A percentile compares a stretch with the other conserved stretches of the same genome.
phyloP scores from a whole-genome alignment of 2,113 vertebrate genomes.

The Callipepla squamata region DNA sequence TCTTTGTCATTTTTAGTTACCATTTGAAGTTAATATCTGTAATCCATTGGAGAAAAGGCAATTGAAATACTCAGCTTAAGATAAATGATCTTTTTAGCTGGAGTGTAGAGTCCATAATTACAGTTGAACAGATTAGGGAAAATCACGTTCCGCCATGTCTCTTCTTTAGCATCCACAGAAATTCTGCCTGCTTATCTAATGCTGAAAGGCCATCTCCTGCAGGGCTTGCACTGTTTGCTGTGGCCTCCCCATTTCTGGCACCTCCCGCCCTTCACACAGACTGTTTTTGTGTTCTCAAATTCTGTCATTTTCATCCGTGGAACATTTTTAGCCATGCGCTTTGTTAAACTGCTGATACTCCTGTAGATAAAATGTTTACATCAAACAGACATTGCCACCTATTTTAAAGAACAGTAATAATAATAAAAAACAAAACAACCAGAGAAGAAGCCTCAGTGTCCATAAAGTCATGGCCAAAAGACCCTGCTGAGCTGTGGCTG shows the following conservation, averaged over 20 bases:
- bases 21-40: constrained; percentile 22
- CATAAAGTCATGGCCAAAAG: accelerated
- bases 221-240: constrained; percentile 23
- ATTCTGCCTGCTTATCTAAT: constrained; percentile 24
- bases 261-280: background rate
- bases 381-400: constrained; percentile 6
- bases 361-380: background rate
- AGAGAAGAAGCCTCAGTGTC: accelerated
- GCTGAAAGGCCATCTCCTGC: constrained; percentile 34
- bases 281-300: background rate
- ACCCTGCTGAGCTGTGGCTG: accelerated
- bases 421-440: background rate
- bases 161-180: constrained; percentile 1
- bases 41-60: constrained; percentile 52
- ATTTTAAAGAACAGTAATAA: background rate
- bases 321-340: background rate
- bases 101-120: constrained; percentile 42
- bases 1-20: background rate
- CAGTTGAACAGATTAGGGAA: constrained; percentile 33
- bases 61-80: constrained; percentile 25
- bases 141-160: constrained; percentile 32
- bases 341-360: constrained; percentile 42
- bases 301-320: background rate
- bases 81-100: constrained; percentile 42
- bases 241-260: constrained; percentile 6